Base-by-base conservation (phyloP, 2,113 vertebrate species). In the Perca flavescens region DNA sequence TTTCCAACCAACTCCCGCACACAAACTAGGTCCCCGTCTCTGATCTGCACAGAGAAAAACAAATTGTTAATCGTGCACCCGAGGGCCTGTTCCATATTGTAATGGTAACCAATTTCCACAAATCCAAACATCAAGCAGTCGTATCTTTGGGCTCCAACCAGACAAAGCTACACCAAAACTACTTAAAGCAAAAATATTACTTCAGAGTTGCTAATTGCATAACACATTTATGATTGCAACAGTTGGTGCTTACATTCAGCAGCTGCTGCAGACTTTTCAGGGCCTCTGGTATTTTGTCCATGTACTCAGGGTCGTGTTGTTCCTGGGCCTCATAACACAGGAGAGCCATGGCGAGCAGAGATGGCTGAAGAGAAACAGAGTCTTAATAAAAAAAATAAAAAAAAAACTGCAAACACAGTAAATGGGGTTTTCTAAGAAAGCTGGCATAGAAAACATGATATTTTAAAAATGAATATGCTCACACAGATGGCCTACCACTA, bases 1-100 rank as follows among this genome's bases (percentile, higher is more conserved):
- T 99, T 99, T 0, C 95, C 96, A 66, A 98, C 96, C 2, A 98
- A 86, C 89, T 97, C 98, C 63, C 97, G 96, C 93, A 97, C 96
- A 83, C 96, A 96, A 56, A 94, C 93, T 91, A 99, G 63, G 74
- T 99, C 98, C 79, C 96, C 96, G 67, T 92, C 91, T 94, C 80
- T 96, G 89, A 99, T 93, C 98, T 99, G 87, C 68, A 83, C 2
- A 67, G 12, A 5, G 11, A 11, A 36, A 14, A 13, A 28, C 6
- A 31, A 8, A 17, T 1, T 12, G 13, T 63, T 10, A 70, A 10
- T 36, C 8, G 19, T 69, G 46, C 22, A 53, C 5, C 28, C 4
- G 12, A 60, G 56, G 12, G 4, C 22, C 19, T 40, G 49, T 17
- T 25, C 0, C 31, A 43, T 14, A 40, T 34, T 0, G n/a, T 22